Evolutionary conservation across 2,888 invertebrate species (phyloP).

Genomic region (Coleophora flavipennella): DNA sequence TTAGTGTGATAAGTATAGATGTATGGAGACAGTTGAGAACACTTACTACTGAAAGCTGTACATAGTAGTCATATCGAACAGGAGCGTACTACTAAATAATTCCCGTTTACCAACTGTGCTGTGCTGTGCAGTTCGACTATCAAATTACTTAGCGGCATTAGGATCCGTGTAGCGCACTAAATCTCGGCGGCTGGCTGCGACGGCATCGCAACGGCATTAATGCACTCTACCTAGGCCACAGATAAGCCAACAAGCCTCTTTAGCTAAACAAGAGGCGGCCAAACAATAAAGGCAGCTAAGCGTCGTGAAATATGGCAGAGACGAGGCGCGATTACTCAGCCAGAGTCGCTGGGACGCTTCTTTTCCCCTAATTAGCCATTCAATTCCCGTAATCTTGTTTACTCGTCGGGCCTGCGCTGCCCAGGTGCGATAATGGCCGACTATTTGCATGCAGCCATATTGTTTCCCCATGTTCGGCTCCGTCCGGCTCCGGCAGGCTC

Average conservation of each 20-base stretch:
- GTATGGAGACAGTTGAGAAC: too few species aligned
- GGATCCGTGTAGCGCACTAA: conserved; percentile 42
- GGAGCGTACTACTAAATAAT: too few species aligned
- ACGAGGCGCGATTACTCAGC: conserved; percentile 64
- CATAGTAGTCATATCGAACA: too few species aligned
- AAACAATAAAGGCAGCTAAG: conserved; percentile 65
- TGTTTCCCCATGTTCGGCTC: conserved; percentile 63
- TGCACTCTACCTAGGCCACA: conserved; percentile 60
- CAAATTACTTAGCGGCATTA: conserved; percentile 33
- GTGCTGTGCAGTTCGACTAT: conserved; percentile 11
- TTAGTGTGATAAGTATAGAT: too few species aligned
- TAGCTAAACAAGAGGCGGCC: conserved; percentile 63
- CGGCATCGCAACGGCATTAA: conserved; percentile 54
- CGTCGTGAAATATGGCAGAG: conserved; percentile 65
- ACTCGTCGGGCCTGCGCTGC: conserved; percentile 60
- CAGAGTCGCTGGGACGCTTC: conserved; percentile 47
- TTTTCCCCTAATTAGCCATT: conserved; percentile 72
- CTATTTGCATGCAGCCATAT: conserved; percentile 73
- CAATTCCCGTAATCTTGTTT: conserved; percentile 73
- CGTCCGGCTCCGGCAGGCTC: conserved; percentile 39
- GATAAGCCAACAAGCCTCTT: conserved; percentile 68
- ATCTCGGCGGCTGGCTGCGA: conserved; percentile 44
- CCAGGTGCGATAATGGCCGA: conserved; percentile 72
- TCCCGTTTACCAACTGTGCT: background rate
- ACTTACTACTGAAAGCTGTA: too few species aligned